Percentiles rank a stretch among this genome's conserved stretches.
phyloP scores from a whole-genome alignment of 2,888 invertebrate genomes.

The Drosophila cracens region DNA sequence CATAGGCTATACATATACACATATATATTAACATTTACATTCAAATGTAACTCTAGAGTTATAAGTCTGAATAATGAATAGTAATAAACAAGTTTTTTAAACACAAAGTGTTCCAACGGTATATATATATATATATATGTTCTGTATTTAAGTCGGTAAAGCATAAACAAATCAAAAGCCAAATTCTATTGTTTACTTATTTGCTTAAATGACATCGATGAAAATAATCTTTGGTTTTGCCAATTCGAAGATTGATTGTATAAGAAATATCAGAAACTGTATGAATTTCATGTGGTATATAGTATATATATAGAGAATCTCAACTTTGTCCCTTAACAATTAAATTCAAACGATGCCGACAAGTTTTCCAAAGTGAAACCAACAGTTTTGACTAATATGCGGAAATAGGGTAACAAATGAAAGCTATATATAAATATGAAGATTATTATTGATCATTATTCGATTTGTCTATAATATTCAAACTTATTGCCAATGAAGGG shows the following conservation, averaged over 20 bases:
- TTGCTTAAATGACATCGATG: neutral
- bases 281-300: neutral
- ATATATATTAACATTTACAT: slow-evolving; percentile 60
- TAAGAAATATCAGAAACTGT: neutral
- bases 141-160: neutral
- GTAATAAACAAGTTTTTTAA: slow-evolving; percentile 64
- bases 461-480: neutral
- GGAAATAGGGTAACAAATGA: neutral
- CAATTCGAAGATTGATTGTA: neutral
- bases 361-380: neutral
- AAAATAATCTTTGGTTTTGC: neutral
- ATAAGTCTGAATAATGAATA: slow-evolving; percentile 75
- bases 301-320: neutral
- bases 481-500: neutral
- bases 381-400: neutral
- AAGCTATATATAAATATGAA: neutral
- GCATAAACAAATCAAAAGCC: neutral
- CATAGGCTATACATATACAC: slow-evolving; percentile 25
- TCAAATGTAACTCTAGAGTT: slow-evolving; percentile 75
- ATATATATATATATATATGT: neutral
- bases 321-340: neutral
- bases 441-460: neutral
- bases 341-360: neutral
- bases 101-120: slow-evolving; percentile 15
- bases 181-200: neutral